phyloP scores from a whole-genome alignment of 2,888 invertebrate genomes.

The Callyntrura guangdongensis region DNA sequence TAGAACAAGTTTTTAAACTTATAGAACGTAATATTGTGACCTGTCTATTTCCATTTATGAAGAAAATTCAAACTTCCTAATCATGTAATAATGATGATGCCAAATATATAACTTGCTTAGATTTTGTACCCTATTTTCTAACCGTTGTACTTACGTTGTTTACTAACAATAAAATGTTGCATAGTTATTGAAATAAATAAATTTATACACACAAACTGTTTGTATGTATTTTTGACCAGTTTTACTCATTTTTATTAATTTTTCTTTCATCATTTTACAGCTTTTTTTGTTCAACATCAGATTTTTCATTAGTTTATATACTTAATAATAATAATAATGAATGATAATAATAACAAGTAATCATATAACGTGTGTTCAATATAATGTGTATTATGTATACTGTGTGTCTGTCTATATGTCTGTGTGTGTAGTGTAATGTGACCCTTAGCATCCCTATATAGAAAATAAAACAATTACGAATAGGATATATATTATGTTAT shows the following conservation, averaged over 20 bases:
- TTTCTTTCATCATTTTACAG: constrained; percentile 40
- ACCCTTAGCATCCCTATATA: too few species aligned
- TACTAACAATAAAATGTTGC: neutral
- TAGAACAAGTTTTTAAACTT: too few species aligned
- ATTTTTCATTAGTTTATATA: constrained; percentile 31
- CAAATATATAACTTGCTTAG: neutral
- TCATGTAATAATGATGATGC: neutral
- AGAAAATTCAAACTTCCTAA: too few species aligned
- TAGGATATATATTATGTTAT: too few species aligned
- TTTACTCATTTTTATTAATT: constrained; percentile 34
- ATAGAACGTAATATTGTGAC: too few species aligned
- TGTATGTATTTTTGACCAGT: neutral
- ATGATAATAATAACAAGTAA: constrained; percentile 6
- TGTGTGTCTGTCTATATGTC: neutral
- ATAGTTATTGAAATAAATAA: neutral
- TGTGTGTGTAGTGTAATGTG: too few species aligned
- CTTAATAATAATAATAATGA: neutral
- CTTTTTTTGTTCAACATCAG: constrained; percentile 26
- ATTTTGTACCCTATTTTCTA: neutral
- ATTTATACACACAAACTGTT: neutral
- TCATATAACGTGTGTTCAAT: neutral
- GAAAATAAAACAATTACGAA: too few species aligned
- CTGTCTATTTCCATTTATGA: too few species aligned
- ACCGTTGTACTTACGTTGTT: neutral
- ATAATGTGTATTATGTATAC: neutral